phyloP scores from a whole-genome alignment of 2,888 invertebrate genomes.

The Rhagonycha lutea region DNA sequence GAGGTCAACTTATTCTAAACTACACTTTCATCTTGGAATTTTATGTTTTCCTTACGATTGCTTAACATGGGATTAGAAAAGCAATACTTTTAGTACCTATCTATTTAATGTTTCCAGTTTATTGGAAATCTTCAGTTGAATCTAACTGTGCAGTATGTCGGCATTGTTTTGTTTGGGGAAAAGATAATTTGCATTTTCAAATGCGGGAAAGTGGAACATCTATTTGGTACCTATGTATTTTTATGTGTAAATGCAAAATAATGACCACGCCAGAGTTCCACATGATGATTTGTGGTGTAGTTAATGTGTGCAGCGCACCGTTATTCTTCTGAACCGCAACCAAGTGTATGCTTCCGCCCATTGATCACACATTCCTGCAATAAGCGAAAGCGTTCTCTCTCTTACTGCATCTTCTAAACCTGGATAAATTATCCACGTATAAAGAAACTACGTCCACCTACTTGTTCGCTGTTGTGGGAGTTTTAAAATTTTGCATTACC shows the following conservation, averaged over 20 bases:
- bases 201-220: not conserved
- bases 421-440: constrained; percentile 31
- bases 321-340: constrained; percentile 28
- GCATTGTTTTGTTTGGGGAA: not conserved
- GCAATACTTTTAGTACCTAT: too few relatives aligned
- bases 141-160: too few relatives aligned
- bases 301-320: constrained; percentile 22
- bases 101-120: too few relatives aligned
- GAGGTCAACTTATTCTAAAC: not conserved
- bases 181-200: not conserved
- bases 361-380: constrained; percentile 35
- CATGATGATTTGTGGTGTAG: constrained; percentile 16
- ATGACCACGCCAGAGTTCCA: constrained; percentile 10
- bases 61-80: too few relatives aligned
- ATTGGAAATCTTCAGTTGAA: too few relatives aligned
- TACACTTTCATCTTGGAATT: not conserved
- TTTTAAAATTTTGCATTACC: constrained; percentile 17
- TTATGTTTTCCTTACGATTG: not conserved
- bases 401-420: constrained; percentile 19
- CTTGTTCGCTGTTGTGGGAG: constrained; percentile 12
- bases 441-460: constrained; percentile 16
- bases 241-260: constrained; percentile 4
- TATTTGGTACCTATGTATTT: not conserved
- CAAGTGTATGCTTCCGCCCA: constrained; percentile 31
- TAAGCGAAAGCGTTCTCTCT: constrained; percentile 35